Evolutionary conservation across 2,888 invertebrate genomes (phyloP), one percentile per base, ranked within the genome.

Genomic region (Metacarcinus magister): DNA sequence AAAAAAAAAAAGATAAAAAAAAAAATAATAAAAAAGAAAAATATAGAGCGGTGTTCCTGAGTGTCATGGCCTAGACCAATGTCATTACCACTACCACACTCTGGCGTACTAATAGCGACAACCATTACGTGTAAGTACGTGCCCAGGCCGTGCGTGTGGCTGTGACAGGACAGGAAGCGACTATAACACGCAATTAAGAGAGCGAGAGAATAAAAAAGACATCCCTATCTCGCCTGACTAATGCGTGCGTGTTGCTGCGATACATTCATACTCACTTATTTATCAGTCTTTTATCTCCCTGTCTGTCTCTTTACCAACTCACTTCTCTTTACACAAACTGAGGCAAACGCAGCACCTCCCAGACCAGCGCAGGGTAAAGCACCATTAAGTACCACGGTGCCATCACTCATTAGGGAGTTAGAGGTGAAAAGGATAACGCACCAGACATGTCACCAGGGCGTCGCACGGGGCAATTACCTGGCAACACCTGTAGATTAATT

Each of bases 381-480:
- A 75, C 75, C 87, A 10, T 32, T 87, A 75, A 75, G n/a, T 75
- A 5, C 75, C 75, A 3, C 75, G 23, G n/a, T 23, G 75, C n/a
- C 23, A 23, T 67, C 67, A 8, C 23, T 75, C 28, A 75, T 75
- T 75, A n/a, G 75, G 7, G 28, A 23, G 75, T 2, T 75, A 8
- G 75, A n/a, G 4, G 75, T 75, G 4, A 75, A 75, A 23, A 75
- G 75, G 75, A 75, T 19, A 75, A 28, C 75, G 75, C 28, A n/a
- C n/a, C 75, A 16, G 2, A 32, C 87, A 16, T 32, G 87, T 4
- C 87, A 87, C 87, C 10, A 32, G 39, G 39, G 75, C 75, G 75
- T 75, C 87, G 39, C 87, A 13, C 39, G 87, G 87, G 87, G 87
- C 87, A 87, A 87, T 87, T 87, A 87, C 87, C 87, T 87, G 87